Conservation (phyloP, 2,797 vertebrate species). For the Sparidentex hasta region DNA sequence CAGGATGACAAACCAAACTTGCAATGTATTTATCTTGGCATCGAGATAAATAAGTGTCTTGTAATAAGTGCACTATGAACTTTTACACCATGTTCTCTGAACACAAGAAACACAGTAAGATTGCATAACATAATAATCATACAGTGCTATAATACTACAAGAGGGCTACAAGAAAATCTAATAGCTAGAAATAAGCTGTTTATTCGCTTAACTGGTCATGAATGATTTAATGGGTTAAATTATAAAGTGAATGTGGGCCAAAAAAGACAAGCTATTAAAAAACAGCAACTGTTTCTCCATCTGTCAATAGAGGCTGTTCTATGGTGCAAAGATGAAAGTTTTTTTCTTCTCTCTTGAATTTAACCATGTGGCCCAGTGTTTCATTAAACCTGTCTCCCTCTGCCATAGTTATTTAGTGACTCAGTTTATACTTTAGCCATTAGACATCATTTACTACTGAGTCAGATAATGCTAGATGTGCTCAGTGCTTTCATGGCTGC, state of each 20-base stretch:
- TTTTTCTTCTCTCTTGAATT: constrained; percentile 5
- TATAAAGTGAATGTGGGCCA: not conserved
- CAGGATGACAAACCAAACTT: constrained; percentile 14
- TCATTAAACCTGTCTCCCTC: constrained; percentile 40
- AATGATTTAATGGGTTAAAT: constrained; percentile 13
- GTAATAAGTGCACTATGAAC: constrained; percentile 10
- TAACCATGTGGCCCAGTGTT: constrained; percentile 28
- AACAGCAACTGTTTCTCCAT: constrained; percentile 10
- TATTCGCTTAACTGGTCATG: not conserved
- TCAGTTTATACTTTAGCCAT: constrained; percentile 29
- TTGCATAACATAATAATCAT: constrained; percentile 4
- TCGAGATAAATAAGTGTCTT: constrained; percentile 7
- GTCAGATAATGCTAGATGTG: constrained; percentile 24
- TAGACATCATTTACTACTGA: constrained; percentile 31
- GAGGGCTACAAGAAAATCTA: constrained; percentile 8
- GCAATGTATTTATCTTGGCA: constrained; percentile 11
- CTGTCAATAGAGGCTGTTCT: constrained; percentile 16
- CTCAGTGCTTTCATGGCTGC: not conserved
- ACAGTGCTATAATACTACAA: constrained; percentile 3
- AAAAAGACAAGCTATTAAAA: constrained; percentile 3
- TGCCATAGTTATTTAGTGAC: constrained; percentile 56
- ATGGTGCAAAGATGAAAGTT: not conserved
- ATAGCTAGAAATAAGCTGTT: not conserved
- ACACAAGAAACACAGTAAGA: not conserved
- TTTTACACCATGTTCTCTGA: constrained; percentile 9